Percentiles rank a stretch among this genome's conserved stretches.
These are phyloP conservation scores for Sphaerophoria taeniata DNA, from an alignment of 2,888 invertebrate species.

Conservation along the genomic window DNA sequence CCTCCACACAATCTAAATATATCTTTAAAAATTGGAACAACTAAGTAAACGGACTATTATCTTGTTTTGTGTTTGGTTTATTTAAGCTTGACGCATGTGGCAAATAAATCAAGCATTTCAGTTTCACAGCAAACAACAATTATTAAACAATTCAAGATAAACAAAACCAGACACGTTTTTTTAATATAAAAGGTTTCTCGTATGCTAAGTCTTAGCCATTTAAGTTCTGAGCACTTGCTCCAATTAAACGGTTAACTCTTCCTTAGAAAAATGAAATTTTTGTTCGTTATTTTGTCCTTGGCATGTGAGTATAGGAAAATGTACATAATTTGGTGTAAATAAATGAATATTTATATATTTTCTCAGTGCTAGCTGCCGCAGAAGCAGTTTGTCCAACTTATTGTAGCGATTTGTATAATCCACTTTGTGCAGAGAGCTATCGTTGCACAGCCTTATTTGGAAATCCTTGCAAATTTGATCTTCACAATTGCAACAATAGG, in stretches of 20 bases:
- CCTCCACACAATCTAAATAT: too few species aligned
- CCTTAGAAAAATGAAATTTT: conserved; percentile 7
- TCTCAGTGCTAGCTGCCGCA: neutral
- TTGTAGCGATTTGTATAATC: conserved; percentile 22
- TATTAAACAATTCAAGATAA: neutral
- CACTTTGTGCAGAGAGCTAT: conserved; percentile 2
- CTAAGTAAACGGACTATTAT: too few species aligned
- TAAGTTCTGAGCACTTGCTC: neutral
- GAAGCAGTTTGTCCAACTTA: conserved; percentile 12
- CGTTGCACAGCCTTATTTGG: conserved; percentile 27
- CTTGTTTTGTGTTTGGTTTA: too few species aligned
- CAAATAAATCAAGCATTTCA: neutral
- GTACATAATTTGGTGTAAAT: neutral
- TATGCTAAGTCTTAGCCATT: neutral
- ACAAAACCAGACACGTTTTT: too few species aligned
- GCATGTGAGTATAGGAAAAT: neutral
- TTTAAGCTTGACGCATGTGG: too few species aligned
- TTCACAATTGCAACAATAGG: conserved; percentile 22
- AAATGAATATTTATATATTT: neutral
- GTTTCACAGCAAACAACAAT: neutral
- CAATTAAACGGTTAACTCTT: neutral
- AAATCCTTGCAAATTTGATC: conserved; percentile 48
- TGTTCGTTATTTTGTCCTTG: neutral
- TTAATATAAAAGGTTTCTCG: conserved; percentile 9
- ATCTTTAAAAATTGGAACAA: too few species aligned